These are phyloP conservation scores for Steinernema khuongi DNA, from an alignment of 1,140 invertebrate species.

Conservation along the genomic window DNA sequence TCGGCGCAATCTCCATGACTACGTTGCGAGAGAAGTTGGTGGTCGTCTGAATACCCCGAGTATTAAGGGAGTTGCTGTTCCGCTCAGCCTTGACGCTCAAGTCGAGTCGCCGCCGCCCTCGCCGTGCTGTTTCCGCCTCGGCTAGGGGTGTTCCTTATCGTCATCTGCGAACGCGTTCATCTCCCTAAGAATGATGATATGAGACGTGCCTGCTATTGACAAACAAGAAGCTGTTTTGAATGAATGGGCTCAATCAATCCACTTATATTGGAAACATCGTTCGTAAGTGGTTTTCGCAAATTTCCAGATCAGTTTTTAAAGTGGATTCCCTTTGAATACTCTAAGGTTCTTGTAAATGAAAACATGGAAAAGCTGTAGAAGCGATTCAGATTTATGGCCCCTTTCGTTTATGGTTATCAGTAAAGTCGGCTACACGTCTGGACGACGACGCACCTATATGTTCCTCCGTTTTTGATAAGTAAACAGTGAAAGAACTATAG, in stretches of 20 bases:
- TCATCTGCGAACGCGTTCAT: too few species aligned
- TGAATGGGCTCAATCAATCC: conserved; percentile 2
- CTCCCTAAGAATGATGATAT: not conserved
- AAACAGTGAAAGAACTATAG: too few species aligned
- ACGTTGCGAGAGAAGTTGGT: not conserved
- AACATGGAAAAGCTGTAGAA: not conserved
- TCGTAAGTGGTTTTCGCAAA: not conserved
- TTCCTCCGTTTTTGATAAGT: too few species aligned
- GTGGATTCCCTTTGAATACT: not conserved
- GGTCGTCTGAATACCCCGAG: not conserved
- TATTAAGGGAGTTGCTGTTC: conserved; percentile 1
- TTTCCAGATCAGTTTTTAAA: not conserved
- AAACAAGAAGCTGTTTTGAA: not conserved
- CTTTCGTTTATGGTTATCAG: too few species aligned
- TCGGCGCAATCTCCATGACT: conserved; percentile 5
- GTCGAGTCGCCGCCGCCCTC: not conserved
- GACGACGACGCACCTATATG: too few species aligned
- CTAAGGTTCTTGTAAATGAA: not conserved
- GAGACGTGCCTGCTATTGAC: not conserved
- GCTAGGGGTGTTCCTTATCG: too few species aligned
- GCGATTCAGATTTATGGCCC: too few species aligned
- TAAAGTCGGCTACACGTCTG: too few species aligned
- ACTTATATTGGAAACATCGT: conserved; percentile 1
- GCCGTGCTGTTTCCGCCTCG: not conserved
- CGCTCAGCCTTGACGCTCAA: not conserved